Conservation (phyloP, 2,113 vertebrate species). For the Spilogale gracilis region DNA sequence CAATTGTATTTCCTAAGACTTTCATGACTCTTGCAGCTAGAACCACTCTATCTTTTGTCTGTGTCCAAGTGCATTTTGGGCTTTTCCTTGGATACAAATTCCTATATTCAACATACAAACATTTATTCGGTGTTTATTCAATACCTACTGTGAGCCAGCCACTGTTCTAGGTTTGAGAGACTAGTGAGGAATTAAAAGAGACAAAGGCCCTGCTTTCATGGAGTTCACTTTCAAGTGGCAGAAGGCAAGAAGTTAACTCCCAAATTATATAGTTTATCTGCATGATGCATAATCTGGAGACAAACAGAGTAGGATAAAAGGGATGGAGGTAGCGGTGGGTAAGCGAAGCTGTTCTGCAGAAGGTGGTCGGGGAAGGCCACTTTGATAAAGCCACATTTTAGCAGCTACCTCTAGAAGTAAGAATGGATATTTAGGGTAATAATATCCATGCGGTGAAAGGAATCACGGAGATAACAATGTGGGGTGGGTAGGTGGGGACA, state of each 20-base stretch:
- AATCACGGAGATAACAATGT: background rate
- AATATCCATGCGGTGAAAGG: background rate
- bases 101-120: background rate
- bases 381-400: background rate
- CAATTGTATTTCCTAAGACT: background rate
- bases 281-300: background rate
- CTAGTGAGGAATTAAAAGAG: background rate
- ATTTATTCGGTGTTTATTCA: background rate
- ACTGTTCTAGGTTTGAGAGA: background rate
- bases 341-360: background rate
- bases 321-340: no score
- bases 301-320: background rate
- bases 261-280: background rate
- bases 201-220: background rate
- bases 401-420: background rate
- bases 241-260: background rate
- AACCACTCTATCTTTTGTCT: background rate
- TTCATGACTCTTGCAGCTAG: background rate
- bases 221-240: background rate
- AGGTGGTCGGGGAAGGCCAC: background rate
- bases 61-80: background rate
- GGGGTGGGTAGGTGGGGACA: background rate
- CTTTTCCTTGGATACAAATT: background rate
- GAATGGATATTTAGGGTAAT: background rate
- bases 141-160: background rate